These are phyloP conservation scores for Caradrina kadenii DNA, from an alignment of 2,888 invertebrate genomes.

Conservation along the genomic window DNA sequence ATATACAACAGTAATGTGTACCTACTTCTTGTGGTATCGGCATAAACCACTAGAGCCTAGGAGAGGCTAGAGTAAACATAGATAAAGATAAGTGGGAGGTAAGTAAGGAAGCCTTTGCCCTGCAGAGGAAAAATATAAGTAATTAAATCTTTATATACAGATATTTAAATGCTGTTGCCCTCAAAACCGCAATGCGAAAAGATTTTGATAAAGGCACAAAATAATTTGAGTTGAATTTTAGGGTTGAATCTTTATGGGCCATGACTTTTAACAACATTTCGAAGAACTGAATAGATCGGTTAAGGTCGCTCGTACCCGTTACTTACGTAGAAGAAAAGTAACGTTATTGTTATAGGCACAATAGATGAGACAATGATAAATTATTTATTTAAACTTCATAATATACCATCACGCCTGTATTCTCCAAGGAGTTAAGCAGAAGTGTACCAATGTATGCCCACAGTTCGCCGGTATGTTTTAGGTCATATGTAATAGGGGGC, in stretches of 20 bases:
- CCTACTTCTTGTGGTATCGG: background rate
- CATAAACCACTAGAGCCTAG: too few species aligned
- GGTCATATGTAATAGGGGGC: too few species aligned
- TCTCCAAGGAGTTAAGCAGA: too few species aligned
- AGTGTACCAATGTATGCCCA: too few species aligned
- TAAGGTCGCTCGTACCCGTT: background rate
- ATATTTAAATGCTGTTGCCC: background rate
- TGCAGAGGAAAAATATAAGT: background rate
- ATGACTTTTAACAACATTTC: background rate
- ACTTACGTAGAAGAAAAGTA: background rate
- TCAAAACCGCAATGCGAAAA: conserved; percentile 1
- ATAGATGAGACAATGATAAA: background rate
- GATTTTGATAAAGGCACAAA: background rate
- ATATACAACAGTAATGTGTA: background rate
- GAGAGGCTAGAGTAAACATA: too few species aligned
- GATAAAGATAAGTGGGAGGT: too few species aligned
- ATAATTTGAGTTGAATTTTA: background rate
- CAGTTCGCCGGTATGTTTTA: too few species aligned
- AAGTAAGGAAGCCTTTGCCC: background rate
- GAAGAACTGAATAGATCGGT: background rate
- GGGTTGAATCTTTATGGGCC: background rate
- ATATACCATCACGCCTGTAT: too few species aligned
- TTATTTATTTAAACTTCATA: background rate
- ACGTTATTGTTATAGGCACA: background rate
- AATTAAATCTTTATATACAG: background rate